These are phyloP conservation scores for Fulica atra DNA, from an alignment of 2,113 vertebrate species.

Conservation along the genomic window DNA sequence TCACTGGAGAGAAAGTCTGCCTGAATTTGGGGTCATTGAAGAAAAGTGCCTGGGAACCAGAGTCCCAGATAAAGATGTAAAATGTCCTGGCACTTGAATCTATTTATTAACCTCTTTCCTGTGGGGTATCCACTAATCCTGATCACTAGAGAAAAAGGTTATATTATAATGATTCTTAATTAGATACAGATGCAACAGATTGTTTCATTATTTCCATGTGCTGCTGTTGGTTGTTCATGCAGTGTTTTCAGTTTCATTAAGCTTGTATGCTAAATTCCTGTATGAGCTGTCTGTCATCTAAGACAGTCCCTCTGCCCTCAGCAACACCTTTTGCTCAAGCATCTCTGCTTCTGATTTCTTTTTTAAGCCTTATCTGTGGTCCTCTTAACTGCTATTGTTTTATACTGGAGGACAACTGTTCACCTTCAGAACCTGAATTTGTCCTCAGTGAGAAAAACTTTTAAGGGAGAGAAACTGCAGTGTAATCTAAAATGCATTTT, in stretches of 20 bases:
- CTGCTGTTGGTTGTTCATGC: slow-evolving; percentile 1
- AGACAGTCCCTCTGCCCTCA: neutral
- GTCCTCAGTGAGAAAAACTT: neutral
- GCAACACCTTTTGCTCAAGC: neutral
- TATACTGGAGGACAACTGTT: neutral
- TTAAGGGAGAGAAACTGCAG: slow-evolving; percentile 16
- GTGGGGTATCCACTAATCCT: slow-evolving; percentile 9
- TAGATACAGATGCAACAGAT: slow-evolving; percentile 62
- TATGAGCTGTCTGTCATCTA: slow-evolving; percentile 29
- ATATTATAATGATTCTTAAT: slow-evolving; percentile 69
- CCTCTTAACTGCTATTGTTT: neutral
- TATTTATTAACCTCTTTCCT: slow-evolving; percentile 42
- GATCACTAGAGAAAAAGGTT: slow-evolving; percentile 25
- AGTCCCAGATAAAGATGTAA: neutral
- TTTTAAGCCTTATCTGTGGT: neutral
- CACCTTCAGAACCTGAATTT: slow-evolving; percentile 13
- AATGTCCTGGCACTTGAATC: neutral
- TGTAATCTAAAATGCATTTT: slow-evolving; percentile 63
- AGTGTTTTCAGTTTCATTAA: slow-evolving; percentile 41
- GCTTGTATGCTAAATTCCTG: slow-evolving; percentile 1
- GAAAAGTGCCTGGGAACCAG: neutral
- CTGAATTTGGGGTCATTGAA: neutral
- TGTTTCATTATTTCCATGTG: slow-evolving; percentile 67
- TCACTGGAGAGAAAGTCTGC: neutral
- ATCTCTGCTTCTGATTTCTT: neutral